Percentiles rank a stretch among this genome's conserved stretches.
phyloP scores from a whole-genome alignment of 92 coral and sea anemone genomes.

The Zoanthus solanderi region DNA sequence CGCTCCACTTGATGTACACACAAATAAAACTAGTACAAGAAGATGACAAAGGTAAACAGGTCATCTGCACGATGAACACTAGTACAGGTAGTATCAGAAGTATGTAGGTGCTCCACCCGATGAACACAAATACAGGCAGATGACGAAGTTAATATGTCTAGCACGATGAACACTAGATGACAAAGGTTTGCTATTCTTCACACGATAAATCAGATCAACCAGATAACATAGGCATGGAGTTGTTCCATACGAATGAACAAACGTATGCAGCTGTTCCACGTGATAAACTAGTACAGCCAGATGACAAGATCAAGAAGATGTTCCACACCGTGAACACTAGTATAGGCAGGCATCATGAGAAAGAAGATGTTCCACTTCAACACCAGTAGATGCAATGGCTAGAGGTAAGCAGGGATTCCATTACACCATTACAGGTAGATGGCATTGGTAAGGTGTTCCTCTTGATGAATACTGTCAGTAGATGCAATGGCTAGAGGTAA shows the following conservation, averaged over 20 bases:
- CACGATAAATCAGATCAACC: too few species aligned
- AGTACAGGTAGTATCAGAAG: constrained; percentile 77
- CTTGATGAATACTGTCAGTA: background rate
- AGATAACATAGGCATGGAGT: too few species aligned
- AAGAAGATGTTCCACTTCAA: background rate
- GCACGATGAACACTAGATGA: background rate
- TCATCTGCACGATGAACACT: constrained; percentile 66
- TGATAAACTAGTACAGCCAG: constrained; percentile 71
- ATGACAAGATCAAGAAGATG: constrained; percentile 70
- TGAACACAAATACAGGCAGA: background rate
- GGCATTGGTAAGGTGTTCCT: too few species aligned
- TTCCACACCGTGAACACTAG: background rate
- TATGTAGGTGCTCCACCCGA: background rate
- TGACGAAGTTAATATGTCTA: too few species aligned
- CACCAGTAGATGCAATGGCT: background rate
- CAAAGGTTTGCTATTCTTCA: background rate
- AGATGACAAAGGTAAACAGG: background rate
- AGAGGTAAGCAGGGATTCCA: background rate
- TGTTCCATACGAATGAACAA: constrained; percentile 74
- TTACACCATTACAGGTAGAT: background rate
- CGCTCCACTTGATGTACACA: background rate
- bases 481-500: background rate
- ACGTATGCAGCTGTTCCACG: too few species aligned
- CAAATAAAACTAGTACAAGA: background rate
- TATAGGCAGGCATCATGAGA: background rate